These are phyloP conservation scores for Corythaixoides concolor DNA, from an alignment of 2,113 vertebrate species.

Conservation along the genomic window DNA sequence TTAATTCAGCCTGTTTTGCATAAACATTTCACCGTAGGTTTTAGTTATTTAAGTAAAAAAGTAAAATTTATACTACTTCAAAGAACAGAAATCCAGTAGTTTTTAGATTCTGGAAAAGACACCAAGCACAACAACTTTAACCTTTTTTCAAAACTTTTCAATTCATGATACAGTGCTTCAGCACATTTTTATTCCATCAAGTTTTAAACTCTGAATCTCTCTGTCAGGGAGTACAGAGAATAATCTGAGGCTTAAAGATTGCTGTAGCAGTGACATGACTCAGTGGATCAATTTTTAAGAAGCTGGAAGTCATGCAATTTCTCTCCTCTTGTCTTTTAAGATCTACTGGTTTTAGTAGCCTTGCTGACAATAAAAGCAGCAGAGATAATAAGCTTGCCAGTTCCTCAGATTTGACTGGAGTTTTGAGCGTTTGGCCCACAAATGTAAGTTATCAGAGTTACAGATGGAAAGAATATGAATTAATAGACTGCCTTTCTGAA, in stretches of 20 bases:
- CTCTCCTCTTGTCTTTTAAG: background rate
- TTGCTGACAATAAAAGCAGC: background rate
- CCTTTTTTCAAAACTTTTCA: background rate
- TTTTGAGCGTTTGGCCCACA: background rate
- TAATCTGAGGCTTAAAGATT: background rate
- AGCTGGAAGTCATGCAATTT: background rate
- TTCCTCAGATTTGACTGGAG: background rate
- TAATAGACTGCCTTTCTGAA: background rate
- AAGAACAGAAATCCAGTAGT: background rate
- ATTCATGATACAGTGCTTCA: background rate
- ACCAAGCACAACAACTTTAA: background rate
- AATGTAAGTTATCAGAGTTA: background rate
- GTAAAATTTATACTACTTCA: background rate
- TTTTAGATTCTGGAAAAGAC: background rate
- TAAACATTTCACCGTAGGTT: background rate
- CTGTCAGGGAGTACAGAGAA: background rate
- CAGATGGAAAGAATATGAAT: background rate
- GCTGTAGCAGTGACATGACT: background rate
- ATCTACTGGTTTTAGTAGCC: background rate
- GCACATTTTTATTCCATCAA: background rate
- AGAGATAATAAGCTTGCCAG: background rate
- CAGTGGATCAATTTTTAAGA: background rate
- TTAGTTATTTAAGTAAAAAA: background rate
- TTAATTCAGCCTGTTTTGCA: background rate
- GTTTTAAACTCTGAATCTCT: background rate